Conservation (phyloP, 2,797 vertebrate genomes). For the Chaenodraco wilsoni region DNA sequence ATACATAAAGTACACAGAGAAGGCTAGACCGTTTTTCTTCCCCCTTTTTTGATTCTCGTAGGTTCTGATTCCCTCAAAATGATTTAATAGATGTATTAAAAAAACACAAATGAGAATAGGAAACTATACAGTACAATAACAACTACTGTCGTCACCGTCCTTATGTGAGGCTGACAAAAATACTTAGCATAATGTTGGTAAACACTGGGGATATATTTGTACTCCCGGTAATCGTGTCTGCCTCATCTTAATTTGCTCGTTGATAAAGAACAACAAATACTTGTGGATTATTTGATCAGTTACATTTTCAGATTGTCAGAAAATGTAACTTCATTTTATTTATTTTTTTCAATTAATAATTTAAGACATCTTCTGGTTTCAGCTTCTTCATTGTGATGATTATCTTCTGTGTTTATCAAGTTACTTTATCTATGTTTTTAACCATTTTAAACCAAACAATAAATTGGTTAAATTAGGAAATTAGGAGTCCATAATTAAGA, state of each 20-base stretch:
- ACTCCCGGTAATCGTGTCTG: neutral
- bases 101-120: neutral
- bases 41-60: neutral
- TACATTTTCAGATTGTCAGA: neutral
- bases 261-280: neutral
- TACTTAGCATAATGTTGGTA: neutral
- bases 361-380: neutral
- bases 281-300: neutral
- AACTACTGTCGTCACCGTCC: neutral
- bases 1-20: neutral
- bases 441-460: neutral
- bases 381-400: neutral
- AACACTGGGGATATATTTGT: neutral
- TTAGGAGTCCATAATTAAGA: neutral
- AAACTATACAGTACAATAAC: neutral
- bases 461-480: neutral
- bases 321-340: neutral
- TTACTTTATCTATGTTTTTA: neutral
- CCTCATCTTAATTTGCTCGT: neutral
- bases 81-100: neutral
- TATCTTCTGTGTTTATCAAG: neutral
- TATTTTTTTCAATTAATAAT: neutral
- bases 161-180: neutral
- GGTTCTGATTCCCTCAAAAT: neutral
- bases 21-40: neutral